phyloP scores from a whole-genome alignment of 2,888 invertebrate genomes.

The Artemia sp. region DNA sequence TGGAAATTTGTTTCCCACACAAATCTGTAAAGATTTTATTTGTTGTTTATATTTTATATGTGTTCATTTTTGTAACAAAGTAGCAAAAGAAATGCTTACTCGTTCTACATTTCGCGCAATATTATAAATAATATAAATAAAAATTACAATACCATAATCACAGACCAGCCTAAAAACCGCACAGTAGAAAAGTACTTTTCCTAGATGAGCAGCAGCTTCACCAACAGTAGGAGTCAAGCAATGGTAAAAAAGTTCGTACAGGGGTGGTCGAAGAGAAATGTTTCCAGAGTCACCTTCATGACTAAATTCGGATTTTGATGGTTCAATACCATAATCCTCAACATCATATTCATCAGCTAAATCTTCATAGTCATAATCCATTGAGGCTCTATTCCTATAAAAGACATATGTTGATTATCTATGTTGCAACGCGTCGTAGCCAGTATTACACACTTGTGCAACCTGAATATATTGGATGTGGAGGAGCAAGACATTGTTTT shows the following conservation, averaged over 20 bases:
- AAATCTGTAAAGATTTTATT: too few relatives aligned
- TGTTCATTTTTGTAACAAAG: too few relatives aligned
- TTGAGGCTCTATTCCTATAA: background rate
- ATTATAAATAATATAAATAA: too few relatives aligned
- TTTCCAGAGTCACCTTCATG: background rate
- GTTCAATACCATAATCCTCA: conserved; percentile 10
- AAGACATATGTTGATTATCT: too few relatives aligned
- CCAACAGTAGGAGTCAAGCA: conserved; percentile 11
- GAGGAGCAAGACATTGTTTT: too few relatives aligned
- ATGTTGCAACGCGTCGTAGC: too few relatives aligned
- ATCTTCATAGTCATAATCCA: conserved; percentile 14
- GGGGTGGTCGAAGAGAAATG: background rate
- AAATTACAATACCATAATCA: background rate
- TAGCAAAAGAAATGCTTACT: too few relatives aligned
- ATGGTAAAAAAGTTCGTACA: background rate
- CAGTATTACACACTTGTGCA: too few relatives aligned
- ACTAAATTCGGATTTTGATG: background rate
- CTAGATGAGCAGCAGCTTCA: conserved; percentile 6
- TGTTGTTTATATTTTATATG: too few relatives aligned
- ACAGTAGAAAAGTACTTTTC: conserved; percentile 8
- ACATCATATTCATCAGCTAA: conserved; percentile 1
- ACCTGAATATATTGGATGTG: too few relatives aligned
- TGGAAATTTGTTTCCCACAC: too few relatives aligned
- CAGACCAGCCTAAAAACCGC: conserved; percentile 5
- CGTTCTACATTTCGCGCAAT: too few relatives aligned